Evolutionary conservation across 1,140 invertebrate genomes (phyloP), one percentile per base, ranked within the genome.

Genomic region (Drosophila asahinai): DNA sequence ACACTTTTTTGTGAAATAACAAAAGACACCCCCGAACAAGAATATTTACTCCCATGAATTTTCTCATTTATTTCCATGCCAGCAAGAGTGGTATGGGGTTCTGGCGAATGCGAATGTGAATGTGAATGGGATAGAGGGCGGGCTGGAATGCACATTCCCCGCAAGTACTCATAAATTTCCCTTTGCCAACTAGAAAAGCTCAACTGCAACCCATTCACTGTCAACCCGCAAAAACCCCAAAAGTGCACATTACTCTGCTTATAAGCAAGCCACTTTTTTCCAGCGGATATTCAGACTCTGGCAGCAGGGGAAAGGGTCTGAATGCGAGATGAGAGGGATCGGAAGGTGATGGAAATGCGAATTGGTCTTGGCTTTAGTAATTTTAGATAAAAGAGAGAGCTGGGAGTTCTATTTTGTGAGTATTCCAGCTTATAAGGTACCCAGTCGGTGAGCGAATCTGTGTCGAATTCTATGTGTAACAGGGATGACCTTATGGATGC

Each of bases 131-230:
- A 38, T n/a, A 27, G 14, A 17, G 65, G 38, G 45, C 5, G 22
- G 15, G 12, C 38, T 33, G 38, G 49, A 77, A 60, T 70, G 55
- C 57, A 49, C 43, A 49, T 60, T 73, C 15, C 62, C 55, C 47
- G 45, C 66, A 62, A 81, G 51, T 71, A 65, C 77, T 75, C 84
- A 89, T 87, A 89, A 87, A 87, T 89, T 86, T 83, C 62, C 61
- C 43, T 48, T 83, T 83, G 75, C 42, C 61, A 73, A 22, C 62
- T 66, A 45, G 45, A 54, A 57, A 58, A 67, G 78, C 57, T 61
- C 51, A 59, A 65, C 70, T 60, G 73, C 54, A 55, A 27, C 54
- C 74, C 45, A 70, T 40, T 68, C 38, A 52, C 52, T 59, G 60
- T 60, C 60, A 62, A 55, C 51, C 54, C 60, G 51, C 52, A 74